Base-by-base conservation (phyloP, 2,797 vertebrate species). In the Mus caroli region DNA sequence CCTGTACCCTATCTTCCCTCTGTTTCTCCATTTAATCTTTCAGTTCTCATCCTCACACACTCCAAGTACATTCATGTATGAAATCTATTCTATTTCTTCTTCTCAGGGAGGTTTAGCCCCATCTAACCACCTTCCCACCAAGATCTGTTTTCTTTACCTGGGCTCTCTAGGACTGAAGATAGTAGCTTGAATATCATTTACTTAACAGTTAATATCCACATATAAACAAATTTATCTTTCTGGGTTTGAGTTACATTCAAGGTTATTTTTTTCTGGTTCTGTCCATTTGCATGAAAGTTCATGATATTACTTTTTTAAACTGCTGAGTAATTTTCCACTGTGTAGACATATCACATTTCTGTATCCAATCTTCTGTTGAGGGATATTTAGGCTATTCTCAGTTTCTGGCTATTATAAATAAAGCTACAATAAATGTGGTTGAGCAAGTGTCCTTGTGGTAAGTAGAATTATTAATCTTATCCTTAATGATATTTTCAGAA, bases 401-500 rank as follows among this genome's bases (percentile, higher is more conserved):
- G 12, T 24, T 52, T 52, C 20, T 52, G 31, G 12, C 3, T 52
- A 69, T 52, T 69, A 67, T n/a, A 9, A 86, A 83, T 62, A 83
- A 62, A 83, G 80, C 26, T 24, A 43, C 24, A 83, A 10, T 69
- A 22, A 24, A n/a, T 50, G 50, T 67, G 58, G 22, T 60, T 60
- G 26, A 62, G 10, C 60, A 62, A 62, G 28, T 62, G 15, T 62
- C 26, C 15, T 19, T 83, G 1, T 19, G 15, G 40, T 62, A 83
- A 10, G 40, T 62, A 43, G 37, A 20, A 83, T 88, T 71, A 64
- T n/a, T 71, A 62, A 92, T 80, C 15, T 87, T 75, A 79, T 43
- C 92, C 13, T 73, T 87, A 82, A 93, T 90, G 9, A 84, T 83
- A 58, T 60, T 80, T 67, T 94, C 62, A 96, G 58, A 88, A 12